Evolutionary conservation across 2,113 vertebrate species (phyloP).

Genomic region (Chinchilla lanigera): DNA sequence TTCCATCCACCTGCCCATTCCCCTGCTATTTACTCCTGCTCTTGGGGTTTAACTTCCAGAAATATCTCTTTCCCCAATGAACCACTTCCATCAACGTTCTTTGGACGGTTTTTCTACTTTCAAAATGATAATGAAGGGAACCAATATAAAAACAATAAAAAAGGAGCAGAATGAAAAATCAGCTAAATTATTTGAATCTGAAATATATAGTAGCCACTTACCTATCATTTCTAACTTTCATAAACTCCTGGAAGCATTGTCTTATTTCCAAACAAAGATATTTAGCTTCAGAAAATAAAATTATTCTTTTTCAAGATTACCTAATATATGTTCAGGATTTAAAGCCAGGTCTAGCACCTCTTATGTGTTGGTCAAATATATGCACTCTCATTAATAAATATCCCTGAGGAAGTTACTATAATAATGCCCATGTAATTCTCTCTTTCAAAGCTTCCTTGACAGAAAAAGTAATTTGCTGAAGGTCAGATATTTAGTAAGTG

Average conservation of each 20-base stretch:
- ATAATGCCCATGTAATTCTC: neutral
- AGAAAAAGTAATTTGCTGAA: neutral
- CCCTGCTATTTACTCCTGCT: neutral
- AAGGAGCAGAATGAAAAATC: neutral
- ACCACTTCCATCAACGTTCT: conserved; percentile 11
- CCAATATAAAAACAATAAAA: neutral
- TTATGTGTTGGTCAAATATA: neutral
- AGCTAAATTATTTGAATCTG: neutral
- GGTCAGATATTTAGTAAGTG: neutral
- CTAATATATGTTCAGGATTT: neutral
- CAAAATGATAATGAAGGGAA: neutral
- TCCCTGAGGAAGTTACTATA: neutral
- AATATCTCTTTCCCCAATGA: conserved; percentile 13
- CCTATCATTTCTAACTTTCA: neutral
- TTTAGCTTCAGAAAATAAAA: neutral
- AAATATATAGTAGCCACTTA: neutral
- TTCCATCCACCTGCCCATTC: conserved; percentile 6
- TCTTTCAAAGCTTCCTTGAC: neutral
- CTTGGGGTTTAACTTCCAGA: conserved; percentile 47
- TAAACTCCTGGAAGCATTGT: neutral
- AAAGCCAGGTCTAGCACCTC: neutral
- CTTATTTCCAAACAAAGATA: conserved; percentile 16
- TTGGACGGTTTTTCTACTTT: neutral
- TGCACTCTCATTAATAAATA: neutral
- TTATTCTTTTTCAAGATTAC: neutral